Evolutionary conservation across 2,797 vertebrate genomes (phyloP), one percentile per base, ranked within the genome.

Genomic region (Mormyrops attenuatus): DNA sequence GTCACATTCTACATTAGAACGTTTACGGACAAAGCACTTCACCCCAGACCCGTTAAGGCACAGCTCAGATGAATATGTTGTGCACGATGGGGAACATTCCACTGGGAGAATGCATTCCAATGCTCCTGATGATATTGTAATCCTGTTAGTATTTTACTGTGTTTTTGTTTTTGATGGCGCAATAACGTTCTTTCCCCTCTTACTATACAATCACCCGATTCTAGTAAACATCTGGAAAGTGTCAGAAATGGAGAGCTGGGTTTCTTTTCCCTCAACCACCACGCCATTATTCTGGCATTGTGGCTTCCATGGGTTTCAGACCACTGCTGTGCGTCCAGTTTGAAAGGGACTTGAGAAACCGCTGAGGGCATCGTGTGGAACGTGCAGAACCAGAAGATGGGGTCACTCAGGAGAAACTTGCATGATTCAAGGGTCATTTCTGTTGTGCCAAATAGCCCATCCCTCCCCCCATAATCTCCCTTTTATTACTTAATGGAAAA

Each of bases 181-280:
- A 85, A 85, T 22, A 85, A 26, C 52, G 44, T 49, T 85, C 82
- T 52, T 85, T 85, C 49, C 30, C 8, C 82, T 85, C 47, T 52
- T 50, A 52, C n/a, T 50, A 52, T 30, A 85, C 13, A 52, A 85
- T 49, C 82, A 85, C 82, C 20, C 41, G 2, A 85, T 52, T 85
- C 82, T n/a, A 85, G 3, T 85, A 52, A 85, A 85, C 82, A 85
- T 85, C 82, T 49, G 82, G 82, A 85, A 85, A 85, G 82, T 85
- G 82, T 85, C 11, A 50, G 13, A 85, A 85, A 22, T 49, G 7
- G 8, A 26, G 22, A n/a, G 73, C 73, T 47, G 44, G 26, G 82
- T 49, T 8, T 85, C 44, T 85, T 22, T 85, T 80, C 9, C 66
- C 41, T 85, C 82, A n/a, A n/a, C 22, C 44, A 3, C 17, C 11